Evolutionary conservation across 2,797 vertebrate genomes (phyloP).

Genomic region (Tympanoctomys barrerae): DNA sequence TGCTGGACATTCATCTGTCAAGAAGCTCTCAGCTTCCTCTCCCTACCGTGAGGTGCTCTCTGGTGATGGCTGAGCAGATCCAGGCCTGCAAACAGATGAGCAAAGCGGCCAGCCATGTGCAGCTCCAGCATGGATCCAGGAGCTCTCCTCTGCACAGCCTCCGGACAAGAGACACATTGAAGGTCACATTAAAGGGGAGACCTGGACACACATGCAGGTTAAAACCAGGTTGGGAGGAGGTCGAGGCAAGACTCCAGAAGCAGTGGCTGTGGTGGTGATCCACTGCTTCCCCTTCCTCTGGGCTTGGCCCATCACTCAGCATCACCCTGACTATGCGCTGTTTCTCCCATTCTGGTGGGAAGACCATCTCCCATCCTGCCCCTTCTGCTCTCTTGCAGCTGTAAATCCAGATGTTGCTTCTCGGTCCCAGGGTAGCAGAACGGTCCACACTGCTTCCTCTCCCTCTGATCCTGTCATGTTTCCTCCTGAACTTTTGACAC

Average conservation of each 20-base stretch:
- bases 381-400: conserved; percentile 36
- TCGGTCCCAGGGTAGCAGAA: neutral
- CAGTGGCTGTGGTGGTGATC: neutral
- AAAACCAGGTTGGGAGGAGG: conserved; percentile 10
- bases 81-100: neutral
- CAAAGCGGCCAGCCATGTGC: neutral
- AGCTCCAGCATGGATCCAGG: no score
- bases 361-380: neutral
- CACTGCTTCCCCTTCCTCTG: neutral
- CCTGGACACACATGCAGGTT: neutral
- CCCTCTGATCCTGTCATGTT: conserved; percentile 32
- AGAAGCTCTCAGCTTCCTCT: neutral
- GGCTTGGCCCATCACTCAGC: neutral
- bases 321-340: neutral
- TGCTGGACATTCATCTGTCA: neutral
- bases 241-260: neutral
- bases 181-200: neutral
- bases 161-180: neutral
- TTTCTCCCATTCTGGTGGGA: neutral
- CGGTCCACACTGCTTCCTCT: neutral
- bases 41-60: neutral
- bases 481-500: conserved; percentile 68
- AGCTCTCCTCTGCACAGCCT: neutral
- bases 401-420: conserved; percentile 52
- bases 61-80: neutral